These are phyloP conservation scores for Drosophila infuscata DNA, from an alignment of 2,888 invertebrate species.

Conservation along the genomic window DNA sequence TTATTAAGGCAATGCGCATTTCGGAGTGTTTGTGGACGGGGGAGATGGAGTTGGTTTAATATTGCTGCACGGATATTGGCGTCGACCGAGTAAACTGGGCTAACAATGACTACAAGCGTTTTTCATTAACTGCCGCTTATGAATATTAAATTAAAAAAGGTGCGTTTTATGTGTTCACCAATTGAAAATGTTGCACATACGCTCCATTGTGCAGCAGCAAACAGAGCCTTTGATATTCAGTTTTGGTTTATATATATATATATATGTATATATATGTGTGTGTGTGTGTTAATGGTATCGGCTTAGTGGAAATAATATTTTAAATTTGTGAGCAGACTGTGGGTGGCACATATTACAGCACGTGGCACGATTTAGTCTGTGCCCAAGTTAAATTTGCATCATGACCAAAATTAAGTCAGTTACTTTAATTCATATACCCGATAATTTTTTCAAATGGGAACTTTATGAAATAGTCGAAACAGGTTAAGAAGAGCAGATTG, in stretches of 20 bases:
- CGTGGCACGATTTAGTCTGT: conserved; percentile 32
- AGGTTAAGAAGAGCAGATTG: background rate
- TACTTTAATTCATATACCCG: conserved; percentile 4
- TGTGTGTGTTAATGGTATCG: background rate
- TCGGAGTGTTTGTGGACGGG: background rate
- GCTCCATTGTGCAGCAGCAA: conserved; percentile 37
- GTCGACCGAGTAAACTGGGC: conserved; percentile 6
- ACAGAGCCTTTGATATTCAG: conserved; percentile 23
- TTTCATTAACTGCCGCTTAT: conserved; percentile 78
- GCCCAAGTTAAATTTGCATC: conserved; percentile 60
- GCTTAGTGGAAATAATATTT: conserved; percentile 36
- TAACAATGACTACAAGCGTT: conserved; percentile 67
- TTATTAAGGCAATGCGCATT: conserved; percentile 64
- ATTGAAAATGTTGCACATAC: conserved; percentile 50
- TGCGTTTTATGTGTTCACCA: conserved; percentile 25
- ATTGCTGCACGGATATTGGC: conserved; percentile 40
- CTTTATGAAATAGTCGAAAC: background rate
- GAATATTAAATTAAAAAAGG: conserved; percentile 78
- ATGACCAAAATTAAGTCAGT: conserved; percentile 49
- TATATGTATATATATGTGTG: background rate
- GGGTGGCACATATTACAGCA: conserved; percentile 38
- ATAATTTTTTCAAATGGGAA: background rate
- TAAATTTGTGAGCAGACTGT: conserved; percentile 15
- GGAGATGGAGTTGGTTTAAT: background rate
- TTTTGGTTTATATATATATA: background rate